phyloP scores from a whole-genome alignment of 2,797 vertebrate genomes.

The Muraenolepis orangiensis region DNA sequence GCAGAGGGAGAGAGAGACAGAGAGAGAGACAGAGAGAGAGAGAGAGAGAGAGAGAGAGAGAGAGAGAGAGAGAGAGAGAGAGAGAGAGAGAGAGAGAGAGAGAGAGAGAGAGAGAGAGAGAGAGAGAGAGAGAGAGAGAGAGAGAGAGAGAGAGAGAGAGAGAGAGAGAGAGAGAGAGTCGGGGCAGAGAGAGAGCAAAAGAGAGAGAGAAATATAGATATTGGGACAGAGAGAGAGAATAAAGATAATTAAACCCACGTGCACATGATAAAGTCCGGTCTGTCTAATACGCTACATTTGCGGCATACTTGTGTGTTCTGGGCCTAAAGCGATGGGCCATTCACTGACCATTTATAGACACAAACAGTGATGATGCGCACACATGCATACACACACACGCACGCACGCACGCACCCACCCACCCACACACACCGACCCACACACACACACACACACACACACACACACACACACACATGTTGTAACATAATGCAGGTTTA shows the following conservation, averaged over 20 bases:
- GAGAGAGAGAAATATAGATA: not conserved
- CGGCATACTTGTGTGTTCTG: not conserved
- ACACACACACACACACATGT: not conserved
- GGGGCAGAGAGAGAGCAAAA: not conserved
- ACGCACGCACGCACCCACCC: no score
- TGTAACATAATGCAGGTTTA: not conserved
- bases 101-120: not conserved
- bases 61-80: no score
- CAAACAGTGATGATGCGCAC: not conserved
- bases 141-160: not conserved
- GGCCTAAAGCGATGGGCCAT: not conserved
- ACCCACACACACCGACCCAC: no score
- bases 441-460: not conserved
- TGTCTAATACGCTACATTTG: not conserved
- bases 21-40: not conserved
- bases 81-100: not conserved
- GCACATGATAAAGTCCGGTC: not conserved
- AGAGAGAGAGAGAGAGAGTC: not conserved
- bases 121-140: slow-evolving; percentile 21
- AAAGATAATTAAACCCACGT: not conserved
- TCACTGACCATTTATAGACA: not conserved
- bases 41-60: not conserved
- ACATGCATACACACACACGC: no score
- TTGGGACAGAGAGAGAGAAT: not conserved
- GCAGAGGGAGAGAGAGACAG: slow-evolving; percentile 22